Conservation (phyloP, 1,140 invertebrate genomes). For the Drosophila kohkoa region DNA sequence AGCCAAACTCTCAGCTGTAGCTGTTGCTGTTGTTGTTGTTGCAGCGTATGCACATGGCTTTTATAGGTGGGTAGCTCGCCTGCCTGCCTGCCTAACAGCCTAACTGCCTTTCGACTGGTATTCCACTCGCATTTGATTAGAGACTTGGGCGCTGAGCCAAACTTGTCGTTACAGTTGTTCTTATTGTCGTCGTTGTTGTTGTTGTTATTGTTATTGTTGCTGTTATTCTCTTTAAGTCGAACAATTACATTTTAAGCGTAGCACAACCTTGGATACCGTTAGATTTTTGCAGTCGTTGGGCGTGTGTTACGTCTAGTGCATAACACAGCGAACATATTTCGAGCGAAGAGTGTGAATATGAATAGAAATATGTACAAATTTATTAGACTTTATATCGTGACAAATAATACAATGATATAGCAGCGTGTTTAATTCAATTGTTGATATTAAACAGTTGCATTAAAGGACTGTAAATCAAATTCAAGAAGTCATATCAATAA, state of each 20-base stretch:
- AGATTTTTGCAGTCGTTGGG: slow-evolving; percentile 71
- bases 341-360: background rate
- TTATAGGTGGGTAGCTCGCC: slow-evolving; percentile 71
- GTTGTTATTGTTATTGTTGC: too few species aligned
- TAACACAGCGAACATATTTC: slow-evolving; percentile 65
- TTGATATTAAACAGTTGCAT: too few species aligned
- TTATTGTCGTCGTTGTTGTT: slow-evolving; percentile 29
- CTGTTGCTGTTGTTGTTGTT: background rate
- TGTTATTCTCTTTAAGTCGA: slow-evolving; percentile 69
- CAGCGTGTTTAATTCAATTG: too few species aligned
- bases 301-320: slow-evolving; percentile 63
- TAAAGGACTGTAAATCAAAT: too few species aligned
- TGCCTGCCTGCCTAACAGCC: slow-evolving; percentile 42
- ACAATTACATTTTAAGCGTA: slow-evolving; percentile 84
- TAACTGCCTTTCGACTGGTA: slow-evolving; percentile 43
- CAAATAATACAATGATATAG: too few species aligned
- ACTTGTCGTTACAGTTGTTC: slow-evolving; percentile 66
- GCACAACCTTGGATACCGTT: slow-evolving; percentile 84
- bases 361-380: background rate
- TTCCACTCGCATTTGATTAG: slow-evolving; percentile 71
- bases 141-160: slow-evolving; percentile 63
- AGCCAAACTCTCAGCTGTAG: background rate
- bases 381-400: too few species aligned
- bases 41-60: slow-evolving; percentile 40
- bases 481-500: too few species aligned